Evolutionary conservation across 2,113 vertebrate genomes (phyloP), one percentile per base, ranked within the genome.

Genomic region (Pampusana beccarii): DNA sequence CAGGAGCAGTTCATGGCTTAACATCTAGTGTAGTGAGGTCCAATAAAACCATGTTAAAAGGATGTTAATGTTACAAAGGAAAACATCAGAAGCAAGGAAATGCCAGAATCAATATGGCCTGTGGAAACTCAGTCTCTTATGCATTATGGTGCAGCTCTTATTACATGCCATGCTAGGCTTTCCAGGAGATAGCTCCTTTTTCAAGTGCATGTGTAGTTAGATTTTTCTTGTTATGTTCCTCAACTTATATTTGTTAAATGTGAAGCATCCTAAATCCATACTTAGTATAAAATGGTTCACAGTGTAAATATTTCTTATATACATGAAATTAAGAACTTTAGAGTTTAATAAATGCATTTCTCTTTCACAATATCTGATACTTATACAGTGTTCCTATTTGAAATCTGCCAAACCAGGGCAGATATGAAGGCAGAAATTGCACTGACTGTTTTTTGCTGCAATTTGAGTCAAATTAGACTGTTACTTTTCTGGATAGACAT

Each of bases 11-110:
- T 91, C 38, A 61, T 89, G 78, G 54, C 75, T 81, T 94, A 95
- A 72, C 28, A 58, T 96, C 36, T 61, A 58, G n/a, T 69, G 70
- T 87, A 91, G 93, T 87, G 58, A 80, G 24, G 25, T 90, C 87
- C 89, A 92, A 91, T 87, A 95, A 95, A 95, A 92, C 87, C 44
- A 85, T 70, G 84, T 95, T 92, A 82, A 92, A 92, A 91, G 34
- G 84, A 94, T 85, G 94, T 94, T 95, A 95, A 95, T 56, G 89
- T 95, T 96, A 84, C 91, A 89, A 92, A 96, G 74, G 42, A 94
- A 95, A 96, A 95, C 74, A 92, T 87, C 73, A 95, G 84, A 96
- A 95, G 92, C 84, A 77, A 91, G 70, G 78, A 95, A 96, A 95
- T 91, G 84, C 87, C 91, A 93, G 87, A 85, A 93, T 94, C 94